These are phyloP conservation scores for Nebria brevicollis DNA, from an alignment of 2,888 invertebrate genomes.

Conservation along the genomic window DNA sequence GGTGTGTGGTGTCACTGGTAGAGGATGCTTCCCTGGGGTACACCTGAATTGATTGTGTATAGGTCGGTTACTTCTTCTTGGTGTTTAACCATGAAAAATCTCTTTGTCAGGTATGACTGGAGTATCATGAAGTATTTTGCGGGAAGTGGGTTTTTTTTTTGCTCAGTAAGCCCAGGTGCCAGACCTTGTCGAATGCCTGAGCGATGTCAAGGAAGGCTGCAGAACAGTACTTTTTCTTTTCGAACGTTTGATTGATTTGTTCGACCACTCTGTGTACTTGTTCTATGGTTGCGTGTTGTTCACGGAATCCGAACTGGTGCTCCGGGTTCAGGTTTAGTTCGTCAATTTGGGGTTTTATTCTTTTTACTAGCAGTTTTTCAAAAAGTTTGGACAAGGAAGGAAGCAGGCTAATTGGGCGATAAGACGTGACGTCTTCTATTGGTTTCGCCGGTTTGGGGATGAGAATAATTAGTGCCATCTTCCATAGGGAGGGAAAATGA, in stretches of 20 bases:
- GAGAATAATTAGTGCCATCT: slow-evolving; percentile 40
- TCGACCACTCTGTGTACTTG: slow-evolving; percentile 51
- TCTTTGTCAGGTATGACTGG: background rate
- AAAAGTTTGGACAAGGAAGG: slow-evolving; percentile 26
- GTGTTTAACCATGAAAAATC: background rate
- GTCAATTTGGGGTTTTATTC: slow-evolving; percentile 35
- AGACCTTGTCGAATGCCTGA: slow-evolving; percentile 55
- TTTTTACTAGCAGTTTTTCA: slow-evolving; percentile 41
- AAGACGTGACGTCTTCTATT: background rate
- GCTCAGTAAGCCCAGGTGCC: slow-evolving; percentile 48
- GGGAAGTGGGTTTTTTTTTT: slow-evolving; percentile 48
- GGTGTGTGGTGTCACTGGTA: background rate
- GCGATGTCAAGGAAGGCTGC: slow-evolving; percentile 53
- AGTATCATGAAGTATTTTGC: background rate
- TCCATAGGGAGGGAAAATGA: slow-evolving; percentile 49
- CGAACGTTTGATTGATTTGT: slow-evolving; percentile 49
- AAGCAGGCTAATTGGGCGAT: slow-evolving; percentile 16
- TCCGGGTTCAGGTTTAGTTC: slow-evolving; percentile 31
- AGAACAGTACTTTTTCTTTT: slow-evolving; percentile 50
- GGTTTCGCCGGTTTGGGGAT: slow-evolving; percentile 15
- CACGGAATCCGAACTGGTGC: slow-evolving; percentile 54
- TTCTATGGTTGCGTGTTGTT: slow-evolving; percentile 51
- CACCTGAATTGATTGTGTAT: background rate
- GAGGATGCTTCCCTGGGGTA: background rate
- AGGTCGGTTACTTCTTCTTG: background rate